These are phyloP conservation scores for Zoanthus gigantus DNA, from an alignment of 92 coral and sea anemone species.

Conservation along the genomic window DNA sequence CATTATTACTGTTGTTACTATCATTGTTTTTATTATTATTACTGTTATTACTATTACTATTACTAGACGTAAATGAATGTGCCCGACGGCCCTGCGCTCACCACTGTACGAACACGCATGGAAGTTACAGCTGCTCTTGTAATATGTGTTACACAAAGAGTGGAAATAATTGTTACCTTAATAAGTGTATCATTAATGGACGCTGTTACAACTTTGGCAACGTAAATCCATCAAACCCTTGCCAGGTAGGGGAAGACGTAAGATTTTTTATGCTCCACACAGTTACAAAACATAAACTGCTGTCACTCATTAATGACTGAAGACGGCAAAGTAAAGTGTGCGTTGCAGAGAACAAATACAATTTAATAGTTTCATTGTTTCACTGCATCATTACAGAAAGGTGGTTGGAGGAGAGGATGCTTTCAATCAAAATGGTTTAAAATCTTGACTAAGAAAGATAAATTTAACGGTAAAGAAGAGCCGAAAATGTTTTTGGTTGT, in stretches of 20 bases:
- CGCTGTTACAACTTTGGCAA: not conserved
- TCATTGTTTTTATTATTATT: no score
- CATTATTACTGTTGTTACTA: no score
- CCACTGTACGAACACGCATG: constrained; percentile 19
- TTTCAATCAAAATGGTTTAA: no score
- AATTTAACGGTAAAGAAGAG: no score
- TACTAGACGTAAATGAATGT: constrained; percentile 26
- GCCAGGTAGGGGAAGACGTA: not conserved
- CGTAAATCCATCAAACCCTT: constrained; percentile 6
- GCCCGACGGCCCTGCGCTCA: constrained; percentile 15
- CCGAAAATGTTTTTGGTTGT: no score
- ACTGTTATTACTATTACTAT: not conserved
- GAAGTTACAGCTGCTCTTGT: constrained; percentile 17
- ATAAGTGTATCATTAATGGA: constrained; percentile 15
- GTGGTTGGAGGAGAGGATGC: no score
- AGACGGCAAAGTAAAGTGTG: no score
- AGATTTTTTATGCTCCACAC: no score
- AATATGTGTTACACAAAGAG: constrained; percentile 12
- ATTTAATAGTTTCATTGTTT: no score
- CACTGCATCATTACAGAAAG: no score
- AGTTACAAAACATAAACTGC: not conserved
- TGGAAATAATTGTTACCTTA: not conserved
- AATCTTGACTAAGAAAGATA: no score
- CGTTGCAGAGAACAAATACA: no score
- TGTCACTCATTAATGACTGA: not conserved